A percentile compares a stretch with the other conserved stretches of the same genome.
Conservation (phyloP, 2,797 vertebrate species). For the Acestrorhynchus altus region DNA sequence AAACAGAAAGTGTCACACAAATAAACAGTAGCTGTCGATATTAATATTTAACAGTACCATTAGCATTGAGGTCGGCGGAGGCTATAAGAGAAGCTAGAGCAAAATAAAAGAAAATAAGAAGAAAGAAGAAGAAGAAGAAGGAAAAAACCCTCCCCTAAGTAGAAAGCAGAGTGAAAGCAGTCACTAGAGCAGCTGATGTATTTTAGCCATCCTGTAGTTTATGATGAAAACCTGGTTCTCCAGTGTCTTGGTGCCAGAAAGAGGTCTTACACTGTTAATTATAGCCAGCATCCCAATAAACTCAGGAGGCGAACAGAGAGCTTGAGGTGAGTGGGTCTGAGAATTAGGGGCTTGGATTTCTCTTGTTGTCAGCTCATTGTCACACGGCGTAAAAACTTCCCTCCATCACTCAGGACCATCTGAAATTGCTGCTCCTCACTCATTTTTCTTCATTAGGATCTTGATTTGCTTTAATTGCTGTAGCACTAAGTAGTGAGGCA, state of each 20-base stretch:
- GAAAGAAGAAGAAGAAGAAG: too few relatives aligned
- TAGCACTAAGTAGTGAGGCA: slow-evolving; percentile 42
- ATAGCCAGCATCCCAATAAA: neutral
- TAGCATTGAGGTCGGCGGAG: neutral
- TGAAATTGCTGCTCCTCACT: slow-evolving; percentile 16
- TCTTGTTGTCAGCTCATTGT: slow-evolving; percentile 13
- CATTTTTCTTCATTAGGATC: slow-evolving; percentile 57
- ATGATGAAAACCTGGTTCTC: neutral
- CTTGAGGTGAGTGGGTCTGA: neutral
- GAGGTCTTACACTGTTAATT: neutral
- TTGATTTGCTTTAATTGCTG: slow-evolving; percentile 57
- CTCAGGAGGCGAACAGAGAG: neutral
- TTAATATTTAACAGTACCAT: slow-evolving; percentile 33
- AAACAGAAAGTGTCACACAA: slow-evolving; percentile 15
- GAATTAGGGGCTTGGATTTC: slow-evolving; percentile 28
- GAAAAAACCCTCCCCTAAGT: too few relatives aligned
- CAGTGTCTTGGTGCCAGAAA: neutral
- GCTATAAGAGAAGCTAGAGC: slow-evolving; percentile 15
- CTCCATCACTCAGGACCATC: slow-evolving; percentile 41
- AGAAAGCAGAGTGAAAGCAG: too few relatives aligned
- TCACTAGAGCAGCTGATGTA: neutral
- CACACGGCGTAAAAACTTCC: neutral
- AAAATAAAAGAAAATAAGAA: neutral
- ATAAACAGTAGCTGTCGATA: slow-evolving; percentile 24
- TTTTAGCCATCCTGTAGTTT: neutral